Conservation (phyloP, 2,113 vertebrate species). For the Calyptommatus sinebrachiatus region DNA sequence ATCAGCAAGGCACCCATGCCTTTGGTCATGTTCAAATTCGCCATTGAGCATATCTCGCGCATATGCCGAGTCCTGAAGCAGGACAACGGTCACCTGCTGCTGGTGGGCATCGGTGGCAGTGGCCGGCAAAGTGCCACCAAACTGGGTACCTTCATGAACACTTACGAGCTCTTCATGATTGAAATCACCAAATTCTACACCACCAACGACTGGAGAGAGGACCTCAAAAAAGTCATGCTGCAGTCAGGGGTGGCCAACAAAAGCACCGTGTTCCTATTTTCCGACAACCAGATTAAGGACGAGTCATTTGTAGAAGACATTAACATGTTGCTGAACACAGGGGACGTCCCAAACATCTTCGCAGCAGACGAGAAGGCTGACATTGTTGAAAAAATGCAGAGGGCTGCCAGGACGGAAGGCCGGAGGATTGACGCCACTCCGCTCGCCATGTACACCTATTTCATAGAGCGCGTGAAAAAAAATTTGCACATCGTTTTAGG, state of each 20-base stretch:
- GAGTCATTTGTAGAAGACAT: constrained; percentile 89
- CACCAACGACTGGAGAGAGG: constrained; percentile 83
- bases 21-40: constrained; percentile 91
- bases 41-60: constrained; percentile 90
- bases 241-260: constrained; percentile 78
- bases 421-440: constrained; percentile 81
- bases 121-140: constrained; percentile 87
- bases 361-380: constrained; percentile 86
- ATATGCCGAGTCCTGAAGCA: constrained; percentile 91
- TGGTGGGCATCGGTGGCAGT: constrained; percentile 87
- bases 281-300: constrained; percentile 89
- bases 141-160: constrained; percentile 84
- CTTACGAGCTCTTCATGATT: constrained; percentile 84
- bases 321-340: constrained; percentile 89
- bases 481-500: constrained; percentile 91
- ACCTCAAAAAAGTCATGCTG: constrained; percentile 85
- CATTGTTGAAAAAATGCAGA: constrained; percentile 86
- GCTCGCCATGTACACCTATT: constrained; percentile 88
- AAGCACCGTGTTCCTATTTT: constrained; percentile 81
- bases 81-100: constrained; percentile 83
- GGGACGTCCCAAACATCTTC: constrained; percentile 91
- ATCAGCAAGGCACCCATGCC: constrained; percentile 89
- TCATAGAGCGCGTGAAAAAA: constrained; percentile 86
- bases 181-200: constrained; percentile 87
- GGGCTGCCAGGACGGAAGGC: constrained; percentile 76